Evolutionary conservation across 92 coral and sea anemone genomes (phyloP).

Genomic region (Zoanthus solanderi): DNA sequence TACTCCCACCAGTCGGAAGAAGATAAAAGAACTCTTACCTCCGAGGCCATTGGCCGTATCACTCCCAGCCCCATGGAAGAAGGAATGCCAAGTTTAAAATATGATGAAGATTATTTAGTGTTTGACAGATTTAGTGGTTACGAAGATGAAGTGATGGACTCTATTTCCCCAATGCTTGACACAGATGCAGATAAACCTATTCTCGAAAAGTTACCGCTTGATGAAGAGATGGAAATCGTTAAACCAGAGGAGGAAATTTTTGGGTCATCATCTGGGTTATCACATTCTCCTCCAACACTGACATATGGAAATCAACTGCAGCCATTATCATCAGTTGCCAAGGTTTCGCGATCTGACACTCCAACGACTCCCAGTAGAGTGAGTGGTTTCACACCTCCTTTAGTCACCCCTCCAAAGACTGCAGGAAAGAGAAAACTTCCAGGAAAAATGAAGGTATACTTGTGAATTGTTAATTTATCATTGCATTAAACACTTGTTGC

Average conservation of each 20-base stretch:
- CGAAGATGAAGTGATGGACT: slow-evolving; percentile 70
- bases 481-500: too few relatives aligned
- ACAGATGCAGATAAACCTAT: slow-evolving; percentile 65
- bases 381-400: slow-evolving; percentile 39
- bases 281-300: slow-evolving; percentile 71
- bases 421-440: slow-evolving; percentile 91
- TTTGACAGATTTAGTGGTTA: slow-evolving; percentile 67
- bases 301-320: slow-evolving; percentile 34
- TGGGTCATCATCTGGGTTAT: slow-evolving; percentile 62
- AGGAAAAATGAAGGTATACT: slow-evolving; percentile 77
- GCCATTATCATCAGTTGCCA: slow-evolving; percentile 61
- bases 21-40: slow-evolving; percentile 88
- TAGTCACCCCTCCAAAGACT: slow-evolving; percentile 77
- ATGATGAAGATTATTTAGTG: slow-evolving; percentile 62
- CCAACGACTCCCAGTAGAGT: slow-evolving; percentile 56
- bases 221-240: slow-evolving; percentile 96
- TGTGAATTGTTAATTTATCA: not conserved
- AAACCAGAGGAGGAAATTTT: slow-evolving; percentile 86
- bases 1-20: slow-evolving; percentile 70
- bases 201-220: slow-evolving; percentile 80
- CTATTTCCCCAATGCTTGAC: slow-evolving; percentile 64
- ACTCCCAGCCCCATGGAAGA: slow-evolving; percentile 87
- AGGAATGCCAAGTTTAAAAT: slow-evolving; percentile 61
- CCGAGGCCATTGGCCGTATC: slow-evolving; percentile 87
- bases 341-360: slow-evolving; percentile 48